A percentile compares a stretch with the other conserved stretches of the same genome.
phyloP scores from a whole-genome alignment of 2,888 invertebrate species.

The Athripsodes cinereus region DNA sequence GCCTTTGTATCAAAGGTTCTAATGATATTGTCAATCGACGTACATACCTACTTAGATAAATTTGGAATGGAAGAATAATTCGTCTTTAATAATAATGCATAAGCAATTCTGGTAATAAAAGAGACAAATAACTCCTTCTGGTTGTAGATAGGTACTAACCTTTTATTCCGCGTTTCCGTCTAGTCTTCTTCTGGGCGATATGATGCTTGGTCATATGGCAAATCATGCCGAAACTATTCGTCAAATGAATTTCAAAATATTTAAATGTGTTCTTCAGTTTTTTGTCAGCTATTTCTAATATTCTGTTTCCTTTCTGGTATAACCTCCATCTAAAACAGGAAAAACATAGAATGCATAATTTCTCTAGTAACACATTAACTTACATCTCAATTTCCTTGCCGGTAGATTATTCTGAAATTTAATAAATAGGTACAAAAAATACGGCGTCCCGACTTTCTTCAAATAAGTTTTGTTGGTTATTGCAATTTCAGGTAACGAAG shows the following conservation, averaged over 20 bases:
- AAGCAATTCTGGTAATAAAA: background rate
- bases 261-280: slow-evolving; percentile 1
- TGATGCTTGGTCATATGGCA: slow-evolving; percentile 9
- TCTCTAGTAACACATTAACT: too few relatives aligned
- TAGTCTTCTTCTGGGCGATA: background rate
- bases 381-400: too few relatives aligned
- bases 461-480: too few relatives aligned
- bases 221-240: background rate
- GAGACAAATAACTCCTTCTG: too few relatives aligned
- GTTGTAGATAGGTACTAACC: slow-evolving; percentile 5
- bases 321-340: background rate
- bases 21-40: too few relatives aligned
- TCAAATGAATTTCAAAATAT: slow-evolving; percentile 11
- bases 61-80: too few relatives aligned
- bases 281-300: background rate
- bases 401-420: too few relatives aligned
- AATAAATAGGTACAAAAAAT: too few relatives aligned
- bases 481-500: too few relatives aligned
- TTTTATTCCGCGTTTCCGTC: slow-evolving; percentile 18
- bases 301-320: background rate
- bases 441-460: too few relatives aligned
- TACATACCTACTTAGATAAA: too few relatives aligned
- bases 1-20: too few relatives aligned
- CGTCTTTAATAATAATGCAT: background rate
- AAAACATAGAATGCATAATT: background rate